A percentile compares a stretch with the other conserved stretches of the same genome.
Evolutionary conservation across 2,113 vertebrate genomes (phyloP).

Genomic region (Calidris pygmaea): DNA sequence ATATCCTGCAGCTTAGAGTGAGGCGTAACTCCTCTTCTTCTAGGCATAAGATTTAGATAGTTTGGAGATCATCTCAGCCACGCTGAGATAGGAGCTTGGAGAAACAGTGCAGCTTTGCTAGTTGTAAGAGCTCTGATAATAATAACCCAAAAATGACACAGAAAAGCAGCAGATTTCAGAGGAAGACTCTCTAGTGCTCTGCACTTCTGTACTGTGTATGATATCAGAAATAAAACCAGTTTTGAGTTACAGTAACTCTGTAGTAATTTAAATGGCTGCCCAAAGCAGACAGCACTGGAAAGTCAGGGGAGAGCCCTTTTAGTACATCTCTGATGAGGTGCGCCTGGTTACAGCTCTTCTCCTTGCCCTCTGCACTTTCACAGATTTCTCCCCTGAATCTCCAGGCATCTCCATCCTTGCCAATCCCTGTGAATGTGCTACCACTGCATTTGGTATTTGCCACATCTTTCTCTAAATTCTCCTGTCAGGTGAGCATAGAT

Average conservation of each 20-base stretch:
- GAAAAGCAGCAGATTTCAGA: background rate
- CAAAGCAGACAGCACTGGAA: background rate
- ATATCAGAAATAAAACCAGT: background rate
- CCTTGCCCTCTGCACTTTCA: background rate
- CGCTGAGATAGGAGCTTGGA: background rate
- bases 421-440: background rate
- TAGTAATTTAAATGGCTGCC: background rate
- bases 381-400: background rate
- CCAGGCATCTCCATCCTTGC: background rate
- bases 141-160: background rate
- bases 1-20: background rate
- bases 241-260: background rate
- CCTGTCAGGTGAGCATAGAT: background rate
- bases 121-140: background rate
- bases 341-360: background rate
- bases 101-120: background rate
- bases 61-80: background rate
- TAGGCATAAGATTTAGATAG: background rate
- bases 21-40: background rate
- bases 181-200: background rate
- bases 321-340: background rate
- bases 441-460: background rate
- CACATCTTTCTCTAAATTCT: background rate
- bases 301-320: background rate
- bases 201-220: background rate